Conservation (phyloP, 2,797 vertebrate species). For the Meda fulgida region DNA sequence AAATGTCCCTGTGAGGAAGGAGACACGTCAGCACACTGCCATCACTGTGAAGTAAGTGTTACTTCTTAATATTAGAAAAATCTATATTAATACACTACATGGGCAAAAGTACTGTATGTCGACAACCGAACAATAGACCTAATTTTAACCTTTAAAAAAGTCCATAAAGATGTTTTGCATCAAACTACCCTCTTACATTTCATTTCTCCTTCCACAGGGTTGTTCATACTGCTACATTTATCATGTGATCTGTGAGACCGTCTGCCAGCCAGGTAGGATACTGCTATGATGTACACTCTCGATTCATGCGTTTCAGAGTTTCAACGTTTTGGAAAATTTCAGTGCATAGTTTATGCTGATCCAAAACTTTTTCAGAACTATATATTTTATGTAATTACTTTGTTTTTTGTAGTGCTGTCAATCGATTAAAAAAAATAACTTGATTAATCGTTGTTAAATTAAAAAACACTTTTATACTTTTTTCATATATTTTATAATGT, state of each 20-base stretch:
- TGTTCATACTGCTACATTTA: slow-evolving; percentile 86
- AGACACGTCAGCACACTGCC: slow-evolving; percentile 77
- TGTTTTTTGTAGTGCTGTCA: no score
- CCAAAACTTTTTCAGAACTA: not conserved
- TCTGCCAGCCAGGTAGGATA: slow-evolving; percentile 84
- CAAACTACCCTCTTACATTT: not conserved
- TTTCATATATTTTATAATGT: no score
- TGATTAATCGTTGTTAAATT: no score
- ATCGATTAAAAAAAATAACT: no score
- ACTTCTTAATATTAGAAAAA: not conserved
- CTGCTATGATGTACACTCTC: not conserved
- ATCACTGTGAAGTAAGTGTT: slow-evolving; percentile 79
- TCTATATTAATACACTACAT: not conserved
- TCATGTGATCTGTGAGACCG: slow-evolving; percentile 83
- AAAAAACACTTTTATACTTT: no score
- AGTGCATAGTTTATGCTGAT: not conserved
- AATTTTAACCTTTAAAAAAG: not conserved
- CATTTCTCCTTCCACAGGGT: slow-evolving; percentile 62
- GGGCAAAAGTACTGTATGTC: not conserved
- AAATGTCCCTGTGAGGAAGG: slow-evolving; percentile 76
- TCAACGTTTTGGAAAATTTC: not conserved
- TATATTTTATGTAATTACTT: not conserved
- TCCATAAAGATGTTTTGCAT: not conserved
- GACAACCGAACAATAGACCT: not conserved
- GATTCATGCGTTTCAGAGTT: not conserved